Base-by-base conservation (phyloP, 2,113 vertebrate species). In the Myotis yumanensis region DNA sequence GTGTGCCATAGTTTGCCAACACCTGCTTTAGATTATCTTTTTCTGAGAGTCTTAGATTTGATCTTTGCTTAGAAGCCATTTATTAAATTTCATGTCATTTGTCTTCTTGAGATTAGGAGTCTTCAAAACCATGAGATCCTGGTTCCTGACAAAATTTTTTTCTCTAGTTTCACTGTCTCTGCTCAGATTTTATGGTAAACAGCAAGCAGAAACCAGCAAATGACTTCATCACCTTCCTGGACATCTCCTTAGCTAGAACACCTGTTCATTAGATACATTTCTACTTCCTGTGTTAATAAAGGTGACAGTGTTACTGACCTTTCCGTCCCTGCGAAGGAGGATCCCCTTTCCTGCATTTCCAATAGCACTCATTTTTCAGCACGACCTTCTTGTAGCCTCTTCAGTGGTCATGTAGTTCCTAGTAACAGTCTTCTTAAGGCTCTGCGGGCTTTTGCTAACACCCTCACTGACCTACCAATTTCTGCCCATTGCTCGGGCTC, bases 1-100 rank as follows among this genome's bases (percentile, higher is more conserved):
- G 2, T 66, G 14, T 40, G 4, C 76, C 48, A 32, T 17, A 71
- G 57, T 86, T 93, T 95, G 46, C 73, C 4, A 72, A 3, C 17
- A 57, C 12, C 25, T 89, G 52, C 54, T 87, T 79, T 80, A 80
- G 10, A 54, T 35, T 5, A 23, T 64, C 18, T 90, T 95, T 94
- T 93, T 37, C 48, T 43, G 40, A 77, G 15, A 83, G 15, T 77
- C 62, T 89, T 66, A 82, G 62, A 68, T 66, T 69, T 37, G 48
- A 62, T 86, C 54, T 92, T 96, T 91, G 30, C 52, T 73, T 82
- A 89, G 28, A 82, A 54, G n/a, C 30, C 9, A 18, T 37, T 85
- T 81, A 43, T 89, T 73, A 86, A 87, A 86, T 82, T 81, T 82
- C 23, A 46, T 68, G 9, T 86, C 30, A 79, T 79, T 82, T 91